Evolutionary conservation across 2,113 vertebrate genomes (phyloP).

Genomic region (Podarcis cretensis): DNA sequence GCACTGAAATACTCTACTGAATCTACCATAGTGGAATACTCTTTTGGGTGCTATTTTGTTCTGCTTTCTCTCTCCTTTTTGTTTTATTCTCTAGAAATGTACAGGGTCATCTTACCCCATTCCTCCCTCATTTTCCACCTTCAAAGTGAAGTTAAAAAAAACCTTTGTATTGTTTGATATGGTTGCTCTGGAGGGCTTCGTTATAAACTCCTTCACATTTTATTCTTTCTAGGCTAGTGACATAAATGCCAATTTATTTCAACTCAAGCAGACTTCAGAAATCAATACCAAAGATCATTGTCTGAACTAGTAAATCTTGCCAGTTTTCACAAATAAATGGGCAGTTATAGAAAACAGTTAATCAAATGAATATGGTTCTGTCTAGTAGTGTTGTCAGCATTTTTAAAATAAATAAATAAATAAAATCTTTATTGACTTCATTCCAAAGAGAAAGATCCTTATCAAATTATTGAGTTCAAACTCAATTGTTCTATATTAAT

Average conservation of each 20-base stretch:
- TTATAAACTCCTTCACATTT: slow-evolving; percentile 46
- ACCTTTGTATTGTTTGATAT: background rate
- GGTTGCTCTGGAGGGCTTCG: background rate
- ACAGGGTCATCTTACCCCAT: background rate
- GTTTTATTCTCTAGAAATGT: background rate
- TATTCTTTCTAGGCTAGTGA: slow-evolving; percentile 34
- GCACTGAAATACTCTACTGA: background rate
- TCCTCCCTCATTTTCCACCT: background rate
- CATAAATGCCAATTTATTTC: slow-evolving; percentile 57
- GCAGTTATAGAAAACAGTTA: slow-evolving; percentile 34
- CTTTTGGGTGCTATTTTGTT: background rate
- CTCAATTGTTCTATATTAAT: background rate
- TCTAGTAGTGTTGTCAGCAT: slow-evolving; percentile 29
- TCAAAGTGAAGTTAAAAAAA: slow-evolving; percentile 39
- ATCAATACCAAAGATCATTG: slow-evolving; percentile 52
- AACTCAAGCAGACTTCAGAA: slow-evolving; percentile 46
- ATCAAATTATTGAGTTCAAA: slow-evolving; percentile 17
- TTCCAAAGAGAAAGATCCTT: background rate
- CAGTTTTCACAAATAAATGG: slow-evolving; percentile 38
- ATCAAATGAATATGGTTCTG: slow-evolving; percentile 28
- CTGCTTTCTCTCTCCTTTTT: background rate
- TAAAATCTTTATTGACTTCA: slow-evolving; percentile 28
- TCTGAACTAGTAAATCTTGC: slow-evolving; percentile 28
- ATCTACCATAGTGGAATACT: background rate
- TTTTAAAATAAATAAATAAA: slow-evolving; percentile 7